Base-by-base conservation (phyloP, 2,797 vertebrate genomes). In the Phoeniculus purpureus region DNA sequence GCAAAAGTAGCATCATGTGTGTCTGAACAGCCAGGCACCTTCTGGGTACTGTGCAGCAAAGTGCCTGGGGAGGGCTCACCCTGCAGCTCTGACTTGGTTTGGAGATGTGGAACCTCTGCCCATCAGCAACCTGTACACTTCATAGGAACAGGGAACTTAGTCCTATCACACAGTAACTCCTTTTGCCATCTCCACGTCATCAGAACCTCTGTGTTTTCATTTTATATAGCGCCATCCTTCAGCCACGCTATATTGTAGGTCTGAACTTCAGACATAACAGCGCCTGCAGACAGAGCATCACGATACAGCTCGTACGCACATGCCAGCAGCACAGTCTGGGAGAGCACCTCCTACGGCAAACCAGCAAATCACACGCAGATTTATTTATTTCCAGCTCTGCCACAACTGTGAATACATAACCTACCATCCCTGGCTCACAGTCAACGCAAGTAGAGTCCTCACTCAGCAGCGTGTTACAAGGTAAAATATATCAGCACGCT, bases 361-460 rank as follows among this genome's bases (percentile, higher is more conserved):
- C 47, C 11, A 70, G 26, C 64, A 94, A 89, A 83, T 74, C 47
- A 81, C 59, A 27, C 55, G 81, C 59, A 2, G 2, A 81, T 71
- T 18, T 56, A 79, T 82, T 89, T 74, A 92, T 89, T 89, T 87
- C 83, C 59, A 81, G 66, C 60, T 72, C 59, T 48, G 43, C 52
- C 45, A 45, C 73, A 82, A 54, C 73, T 70, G 47, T 82, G 82
- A 43, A 48, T 22, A 54, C 3, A 31, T 81, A 59, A 91, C 73
- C 81, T 64, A 70, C 50, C 16, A n/a, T 47, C 64, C 64, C 54
- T 73, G 81, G 50, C 70, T 84, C 34, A n/a, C 18, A 47, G 60
- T 45, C 37, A 81, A 15, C 12, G 2, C 18, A 67, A 81, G 43
- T 1, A 45, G 6, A 17, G 48, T 50, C 52, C 72, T 81, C 80